phyloP scores from a whole-genome alignment of 1,140 invertebrate species.

The Glomeris maerens region DNA sequence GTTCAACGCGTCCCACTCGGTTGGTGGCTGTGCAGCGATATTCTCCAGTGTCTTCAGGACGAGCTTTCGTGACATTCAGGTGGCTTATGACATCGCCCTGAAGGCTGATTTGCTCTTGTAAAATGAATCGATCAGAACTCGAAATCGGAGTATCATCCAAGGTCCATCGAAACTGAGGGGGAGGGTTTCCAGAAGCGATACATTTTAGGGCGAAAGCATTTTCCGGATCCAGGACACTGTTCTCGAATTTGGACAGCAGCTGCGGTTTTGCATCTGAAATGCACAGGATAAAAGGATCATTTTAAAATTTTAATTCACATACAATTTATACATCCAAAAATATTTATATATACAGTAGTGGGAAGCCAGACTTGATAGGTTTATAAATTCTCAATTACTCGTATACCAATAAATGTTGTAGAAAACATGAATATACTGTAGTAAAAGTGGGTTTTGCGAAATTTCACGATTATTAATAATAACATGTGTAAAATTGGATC shows the following conservation, averaged over 20 bases:
- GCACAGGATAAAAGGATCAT: conserved; percentile 14
- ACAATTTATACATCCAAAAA: too few relatives aligned
- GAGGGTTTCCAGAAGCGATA: conserved; percentile 45
- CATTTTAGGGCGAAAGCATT: conserved; percentile 44
- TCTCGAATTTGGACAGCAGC: conserved; percentile 66
- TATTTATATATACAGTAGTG: too few relatives aligned
- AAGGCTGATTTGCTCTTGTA: conserved; percentile 6
- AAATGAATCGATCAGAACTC: conserved; percentile 28
- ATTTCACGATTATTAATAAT: too few relatives aligned
- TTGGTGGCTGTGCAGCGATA: conserved; percentile 60
- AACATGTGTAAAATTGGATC: too few relatives aligned
- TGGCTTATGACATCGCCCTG: conserved; percentile 38
- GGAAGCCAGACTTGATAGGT: too few relatives aligned
- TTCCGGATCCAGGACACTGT: conserved; percentile 62
- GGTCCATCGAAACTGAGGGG: conserved; percentile 52
- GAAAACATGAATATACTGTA: too few relatives aligned
- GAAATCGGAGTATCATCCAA: conserved; percentile 45
- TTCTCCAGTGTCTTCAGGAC: conserved; percentile 44
- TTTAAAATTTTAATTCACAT: too few relatives aligned
- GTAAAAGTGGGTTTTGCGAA: too few relatives aligned
- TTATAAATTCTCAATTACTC: too few relatives aligned
- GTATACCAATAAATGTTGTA: too few relatives aligned
- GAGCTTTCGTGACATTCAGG: conserved; percentile 45
- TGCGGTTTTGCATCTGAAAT: conserved; percentile 61
- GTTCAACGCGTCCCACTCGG: conserved; percentile 44